Base-by-base conservation (phyloP, 2,113 vertebrate genomes). In the Tragelaphus imberbis region DNA sequence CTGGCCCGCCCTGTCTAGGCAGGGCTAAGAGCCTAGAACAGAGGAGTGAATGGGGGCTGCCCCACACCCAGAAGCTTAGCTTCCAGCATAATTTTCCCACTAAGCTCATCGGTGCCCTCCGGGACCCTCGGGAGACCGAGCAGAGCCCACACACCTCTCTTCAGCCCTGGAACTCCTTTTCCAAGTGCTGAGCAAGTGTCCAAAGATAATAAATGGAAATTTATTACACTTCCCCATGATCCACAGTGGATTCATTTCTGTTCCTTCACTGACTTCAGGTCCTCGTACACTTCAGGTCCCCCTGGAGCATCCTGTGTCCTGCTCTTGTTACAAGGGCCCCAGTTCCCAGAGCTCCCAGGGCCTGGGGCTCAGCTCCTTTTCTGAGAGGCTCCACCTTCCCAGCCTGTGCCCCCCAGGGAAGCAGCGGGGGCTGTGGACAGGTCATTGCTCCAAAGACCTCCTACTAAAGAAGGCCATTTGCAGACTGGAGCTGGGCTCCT, bases 381-480 rank as follows among this genome's bases (percentile, higher is more conserved):
- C 13, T 0, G 4, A 0, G 61, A 58, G 12, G 1, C 6, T 0
- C 36, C 61, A 28, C 19, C 3, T 7, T 2, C 12, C 23, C 25
- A 27, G 17, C 19, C 0, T 6, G 28, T 28, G 71, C 40, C 71
- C 2, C 9, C 40, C 0, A 1, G 44, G 94, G 49, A 58, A 30
- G 95, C 53, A 28, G 6, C 15, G 55, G 51, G 51, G 9, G 13
- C 40, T 19, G 40, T 75, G 25, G 6, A 44, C 6, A 1, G 71
- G 84, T 47, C 93, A 90, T 59, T 71, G 96, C 63, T 68, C 93
- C 84, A 25, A 94, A 1, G 40, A 49, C 84, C 87, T 97, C 96
- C 55, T 84, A 56, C 97, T 97, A 94, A 97, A 84, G 86, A 84
- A 98, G 97, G 97, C 97, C 97, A 96, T 98, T 97, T 97, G 96